Evolutionary conservation across 2,113 vertebrate species (phyloP).

Genomic region (Nymphicus hollandicus): DNA sequence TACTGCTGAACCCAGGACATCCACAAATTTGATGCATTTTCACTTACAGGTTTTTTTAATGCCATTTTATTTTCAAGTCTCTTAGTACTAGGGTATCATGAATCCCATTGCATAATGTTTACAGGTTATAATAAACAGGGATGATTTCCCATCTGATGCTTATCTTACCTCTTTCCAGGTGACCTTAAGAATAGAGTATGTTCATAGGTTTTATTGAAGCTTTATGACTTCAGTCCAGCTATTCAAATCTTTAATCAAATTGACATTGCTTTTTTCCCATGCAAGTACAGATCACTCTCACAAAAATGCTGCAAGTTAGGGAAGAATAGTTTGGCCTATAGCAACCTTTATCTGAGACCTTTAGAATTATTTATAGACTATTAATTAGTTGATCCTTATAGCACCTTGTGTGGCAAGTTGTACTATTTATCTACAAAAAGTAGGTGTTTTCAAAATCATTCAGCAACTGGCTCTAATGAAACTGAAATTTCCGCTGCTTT

Average conservation of each 20-base stretch:
- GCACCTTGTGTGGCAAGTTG: not conserved
- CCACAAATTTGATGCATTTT: not conserved
- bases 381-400: not conserved
- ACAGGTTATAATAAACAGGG: not conserved
- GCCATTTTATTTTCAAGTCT: not conserved
- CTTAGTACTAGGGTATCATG: not conserved
- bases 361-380: not conserved
- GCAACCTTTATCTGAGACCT: not conserved
- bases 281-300: not conserved
- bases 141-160: not conserved
- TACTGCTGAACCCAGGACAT: no score
- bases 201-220: not conserved
- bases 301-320: not conserved
- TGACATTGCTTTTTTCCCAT: not conserved
- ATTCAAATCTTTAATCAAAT: not conserved
- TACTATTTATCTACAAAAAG: not conserved
- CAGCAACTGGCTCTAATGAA: not conserved
- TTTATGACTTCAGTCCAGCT: not conserved
- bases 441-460: not conserved
- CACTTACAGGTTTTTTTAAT: not conserved
- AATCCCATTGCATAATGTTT: not conserved
- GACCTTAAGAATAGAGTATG: not conserved
- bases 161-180: not conserved
- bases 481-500: not conserved
- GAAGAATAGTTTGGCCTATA: not conserved